These are phyloP conservation scores for Aurelia sp. DNA, from an alignment of 30 jellyfish, hydroid and myxozoan species.

Conservation along the genomic window DNA sequence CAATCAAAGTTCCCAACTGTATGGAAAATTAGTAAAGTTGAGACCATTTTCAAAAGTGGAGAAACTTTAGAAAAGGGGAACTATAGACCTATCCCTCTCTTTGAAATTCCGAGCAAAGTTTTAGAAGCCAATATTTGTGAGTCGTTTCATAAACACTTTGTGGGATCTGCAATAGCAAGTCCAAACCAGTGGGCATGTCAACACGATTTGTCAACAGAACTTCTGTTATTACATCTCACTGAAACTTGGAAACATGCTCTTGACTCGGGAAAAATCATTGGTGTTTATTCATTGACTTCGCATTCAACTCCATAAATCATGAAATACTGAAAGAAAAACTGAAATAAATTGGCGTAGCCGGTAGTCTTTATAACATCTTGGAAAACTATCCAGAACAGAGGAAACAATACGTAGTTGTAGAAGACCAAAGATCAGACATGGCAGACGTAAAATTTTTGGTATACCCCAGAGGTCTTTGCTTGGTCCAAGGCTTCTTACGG, in stretches of 20 bases:
- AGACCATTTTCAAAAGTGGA: conserved; percentile 40
- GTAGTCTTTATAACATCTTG: neutral
- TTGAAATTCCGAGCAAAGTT: conserved; percentile 59
- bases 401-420: conserved; percentile 43
- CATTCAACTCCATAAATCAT: too few species aligned
- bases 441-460: conserved; percentile 40
- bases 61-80: conserved; percentile 35
- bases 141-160: conserved; percentile 10
- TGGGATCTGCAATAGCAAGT: conserved; percentile 23
- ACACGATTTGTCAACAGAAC: conserved; percentile 44
- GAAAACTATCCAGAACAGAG: conserved; percentile 26
- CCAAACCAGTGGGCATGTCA: conserved; percentile 70
- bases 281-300: too few species aligned
- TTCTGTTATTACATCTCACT: too few species aligned
- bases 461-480: neutral
- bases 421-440: conserved; percentile 25
- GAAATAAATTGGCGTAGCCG: conserved; percentile 12
- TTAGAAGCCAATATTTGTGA: conserved; percentile 38
- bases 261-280: too few species aligned
- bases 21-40: too few species aligned
- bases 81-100: conserved; percentile 52
- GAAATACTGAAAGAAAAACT: neutral
- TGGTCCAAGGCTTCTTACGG: neutral
- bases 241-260: too few species aligned
- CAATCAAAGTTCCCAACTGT: conserved; percentile 10